Conservation (phyloP, 2,797 vertebrate genomes). For the Hylomyscus alleni region DNA sequence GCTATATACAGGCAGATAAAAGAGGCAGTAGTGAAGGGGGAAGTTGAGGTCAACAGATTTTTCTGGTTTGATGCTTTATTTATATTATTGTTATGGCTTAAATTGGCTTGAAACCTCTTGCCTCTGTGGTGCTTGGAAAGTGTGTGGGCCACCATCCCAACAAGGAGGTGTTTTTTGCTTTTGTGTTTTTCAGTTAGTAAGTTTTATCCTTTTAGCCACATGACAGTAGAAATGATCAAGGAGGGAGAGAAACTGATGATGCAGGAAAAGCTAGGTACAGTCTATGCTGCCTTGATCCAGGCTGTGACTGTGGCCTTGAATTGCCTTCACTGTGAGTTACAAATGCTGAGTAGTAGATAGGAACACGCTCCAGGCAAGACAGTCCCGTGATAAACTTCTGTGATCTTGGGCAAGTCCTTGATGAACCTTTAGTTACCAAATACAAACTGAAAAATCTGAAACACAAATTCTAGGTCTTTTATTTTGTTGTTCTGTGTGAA, state of each 20-base stretch:
- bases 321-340: not conserved
- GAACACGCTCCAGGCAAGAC: not conserved
- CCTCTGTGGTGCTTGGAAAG: not conserved
- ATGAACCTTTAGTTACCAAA: slow-evolving; percentile 2
- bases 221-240: not conserved
- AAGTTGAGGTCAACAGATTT: not conserved
- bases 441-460: slow-evolving; percentile 19
- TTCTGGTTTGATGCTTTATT: not conserved
- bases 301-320: not conserved
- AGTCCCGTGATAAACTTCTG: not conserved
- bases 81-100: not conserved
- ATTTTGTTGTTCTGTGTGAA: slow-evolving; percentile 5
- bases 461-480: slow-evolving; percentile 47
- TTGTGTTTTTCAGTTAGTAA: not conserved
- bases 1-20: not conserved
- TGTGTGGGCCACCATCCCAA: not conserved
- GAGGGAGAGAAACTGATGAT: not conserved
- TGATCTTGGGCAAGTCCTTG: slow-evolving; percentile 42
- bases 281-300: not conserved
- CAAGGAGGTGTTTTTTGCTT: not conserved
- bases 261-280: not conserved
- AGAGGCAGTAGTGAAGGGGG: not conserved
- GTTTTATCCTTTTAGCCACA: slow-evolving; percentile 14
- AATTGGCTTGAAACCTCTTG: not conserved
- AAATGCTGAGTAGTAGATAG: not conserved